Conservation (phyloP, 2,888 invertebrate genomes). For the Plebejus melissa region DNA sequence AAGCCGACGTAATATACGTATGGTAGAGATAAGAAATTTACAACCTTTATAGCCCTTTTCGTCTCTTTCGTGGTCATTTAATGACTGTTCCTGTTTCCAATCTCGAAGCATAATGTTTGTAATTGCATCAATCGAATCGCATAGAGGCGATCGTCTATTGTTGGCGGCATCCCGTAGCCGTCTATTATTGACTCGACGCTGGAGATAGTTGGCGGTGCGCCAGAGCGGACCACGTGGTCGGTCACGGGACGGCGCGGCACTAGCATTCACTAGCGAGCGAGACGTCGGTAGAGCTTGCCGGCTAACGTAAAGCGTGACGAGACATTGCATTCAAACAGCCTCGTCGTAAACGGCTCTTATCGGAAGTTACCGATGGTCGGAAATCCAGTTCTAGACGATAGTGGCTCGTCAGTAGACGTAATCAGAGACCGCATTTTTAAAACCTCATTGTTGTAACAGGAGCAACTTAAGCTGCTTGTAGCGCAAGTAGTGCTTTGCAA, state of each 20-base stretch:
- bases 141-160: slow-evolving; percentile 60
- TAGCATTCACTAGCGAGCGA: background rate
- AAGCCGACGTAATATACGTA: no score
- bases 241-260: slow-evolving; percentile 66
- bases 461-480: background rate
- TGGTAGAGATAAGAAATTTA: no score
- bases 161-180: slow-evolving; percentile 76
- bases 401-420: background rate
- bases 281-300: slow-evolving; percentile 8
- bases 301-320: background rate
- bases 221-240: slow-evolving; percentile 72
- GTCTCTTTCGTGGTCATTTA: background rate
- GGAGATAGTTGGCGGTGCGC: slow-evolving; percentile 75
- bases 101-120: slow-evolving; percentile 10
- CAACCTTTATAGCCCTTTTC: background rate
- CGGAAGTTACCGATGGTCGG: background rate
- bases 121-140: slow-evolving; percentile 24
- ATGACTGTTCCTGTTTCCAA: background rate
- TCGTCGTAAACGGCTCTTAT: background rate
- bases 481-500: background rate
- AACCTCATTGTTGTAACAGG: background rate
- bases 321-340: background rate
- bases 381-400: background rate
- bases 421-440: background rate
- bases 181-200: slow-evolving; percentile 79